A percentile compares a stretch with the other conserved stretches of the same genome.
These are phyloP conservation scores for Streblospio benedicti DNA, from an alignment of 1,140 invertebrate species.

Conservation along the genomic window DNA sequence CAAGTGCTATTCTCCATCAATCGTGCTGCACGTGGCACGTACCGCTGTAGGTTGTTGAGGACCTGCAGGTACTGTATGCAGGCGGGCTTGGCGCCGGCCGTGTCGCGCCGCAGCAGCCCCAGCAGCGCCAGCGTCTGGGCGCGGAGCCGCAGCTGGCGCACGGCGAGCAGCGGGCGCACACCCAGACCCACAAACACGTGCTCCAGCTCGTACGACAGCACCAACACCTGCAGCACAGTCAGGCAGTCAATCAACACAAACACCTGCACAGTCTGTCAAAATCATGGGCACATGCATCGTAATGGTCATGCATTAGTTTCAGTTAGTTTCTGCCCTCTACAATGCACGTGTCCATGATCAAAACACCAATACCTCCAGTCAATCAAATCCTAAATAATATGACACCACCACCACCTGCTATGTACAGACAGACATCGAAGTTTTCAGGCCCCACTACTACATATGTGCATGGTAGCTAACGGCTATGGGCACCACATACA, in stretches of 20 bases:
- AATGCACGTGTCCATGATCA: too few species aligned
- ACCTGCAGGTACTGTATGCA: conserved; percentile 58
- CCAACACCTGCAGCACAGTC: conserved; percentile 8
- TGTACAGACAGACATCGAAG: too few species aligned
- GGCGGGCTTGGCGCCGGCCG: conserved; percentile 51
- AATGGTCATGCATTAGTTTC: too few species aligned
- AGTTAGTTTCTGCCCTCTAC: too few species aligned
- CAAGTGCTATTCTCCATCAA: too few species aligned
- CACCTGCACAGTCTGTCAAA: background rate
- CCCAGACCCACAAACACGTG: conserved; percentile 28
- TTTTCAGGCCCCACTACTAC: too few species aligned
- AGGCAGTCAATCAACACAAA: background rate
- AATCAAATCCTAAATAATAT: too few species aligned
- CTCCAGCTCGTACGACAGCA: conserved; percentile 14
- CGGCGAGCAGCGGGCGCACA: conserved; percentile 53
- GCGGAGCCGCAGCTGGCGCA: conserved; percentile 74
- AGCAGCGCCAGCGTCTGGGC: conserved; percentile 75
- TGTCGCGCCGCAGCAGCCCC: conserved; percentile 58
- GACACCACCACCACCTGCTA: too few species aligned
- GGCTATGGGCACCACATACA: too few species aligned
- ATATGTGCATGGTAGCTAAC: too few species aligned
- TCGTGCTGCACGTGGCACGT: too few species aligned
- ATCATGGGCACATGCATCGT: background rate
- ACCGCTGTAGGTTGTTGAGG: conserved; percentile 54
- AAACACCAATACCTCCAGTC: too few species aligned